phyloP scores from a whole-genome alignment of 2,797 vertebrate genomes.

The Trematomus bernacchii region DNA sequence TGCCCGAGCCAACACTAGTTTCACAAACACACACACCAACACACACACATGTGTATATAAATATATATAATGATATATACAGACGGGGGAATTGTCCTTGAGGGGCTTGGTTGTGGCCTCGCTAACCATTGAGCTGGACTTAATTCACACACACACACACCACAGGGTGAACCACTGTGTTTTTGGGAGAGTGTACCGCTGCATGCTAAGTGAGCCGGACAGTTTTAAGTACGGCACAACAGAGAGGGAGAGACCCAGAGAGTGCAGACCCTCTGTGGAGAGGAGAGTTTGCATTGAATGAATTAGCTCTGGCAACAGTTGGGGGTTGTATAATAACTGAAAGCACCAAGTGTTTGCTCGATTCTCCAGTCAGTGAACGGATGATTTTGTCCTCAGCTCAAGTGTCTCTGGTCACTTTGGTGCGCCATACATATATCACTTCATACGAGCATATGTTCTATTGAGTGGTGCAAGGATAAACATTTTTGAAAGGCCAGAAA shows the following conservation, averaged over 20 bases:
- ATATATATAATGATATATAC: constrained; percentile 34
- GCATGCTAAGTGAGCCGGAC: constrained; percentile 34
- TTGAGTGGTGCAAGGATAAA: too few relatives aligned
- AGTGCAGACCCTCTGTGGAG: constrained; percentile 15
- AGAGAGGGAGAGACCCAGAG: not conserved
- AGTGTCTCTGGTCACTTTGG: not conserved
- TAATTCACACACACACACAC: constrained; percentile 38
- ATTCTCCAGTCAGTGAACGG: not conserved
- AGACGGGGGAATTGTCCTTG: constrained; percentile 42
- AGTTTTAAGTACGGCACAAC: constrained; percentile 10
- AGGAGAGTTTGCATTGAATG: not conserved
- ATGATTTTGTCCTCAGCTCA: not conserved
- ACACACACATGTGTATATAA: not conserved
- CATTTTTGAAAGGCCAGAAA: too few relatives aligned
- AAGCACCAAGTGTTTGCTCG: not conserved
- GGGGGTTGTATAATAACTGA: constrained; percentile 4
- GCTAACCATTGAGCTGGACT: constrained; percentile 42
- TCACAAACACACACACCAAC: constrained; percentile 5
- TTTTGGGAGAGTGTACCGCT: constrained; percentile 25
- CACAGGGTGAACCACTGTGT: constrained; percentile 34
- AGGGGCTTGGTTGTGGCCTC: constrained; percentile 43
- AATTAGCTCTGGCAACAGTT: not conserved
- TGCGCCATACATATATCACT: not conserved
- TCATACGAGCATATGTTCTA: too few relatives aligned
- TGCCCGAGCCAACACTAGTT: constrained; percentile 44